These are phyloP conservation scores for Cololabis saira DNA, from an alignment of 2,113 vertebrate genomes.

Conservation along the genomic window DNA sequence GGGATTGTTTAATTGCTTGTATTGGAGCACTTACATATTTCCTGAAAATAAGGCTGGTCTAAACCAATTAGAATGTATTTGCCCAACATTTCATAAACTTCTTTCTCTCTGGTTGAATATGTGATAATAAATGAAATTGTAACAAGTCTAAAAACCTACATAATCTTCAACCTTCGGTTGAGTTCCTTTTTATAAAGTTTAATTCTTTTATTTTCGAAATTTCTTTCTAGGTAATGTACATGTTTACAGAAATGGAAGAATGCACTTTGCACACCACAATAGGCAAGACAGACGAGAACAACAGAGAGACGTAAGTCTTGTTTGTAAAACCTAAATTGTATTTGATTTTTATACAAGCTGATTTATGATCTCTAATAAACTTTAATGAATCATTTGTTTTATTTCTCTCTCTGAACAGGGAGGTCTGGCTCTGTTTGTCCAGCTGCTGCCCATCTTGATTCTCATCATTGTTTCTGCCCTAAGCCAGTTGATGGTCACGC, in stretches of 20 bases:
- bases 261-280: slow-evolving; percentile 81
- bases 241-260: slow-evolving; percentile 84
- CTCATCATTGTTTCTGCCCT: slow-evolving; percentile 95
- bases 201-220: no score
- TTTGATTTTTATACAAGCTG: neutral
- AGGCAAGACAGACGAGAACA: slow-evolving; percentile 79
- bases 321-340: neutral
- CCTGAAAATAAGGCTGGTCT: no score
- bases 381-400: neutral
- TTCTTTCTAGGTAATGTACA: slow-evolving; percentile 80
- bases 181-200: no score
- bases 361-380: neutral
- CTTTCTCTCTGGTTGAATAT: no score
- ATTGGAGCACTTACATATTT: no score
- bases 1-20: no score
- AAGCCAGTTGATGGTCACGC: slow-evolving; percentile 96
- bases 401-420: slow-evolving; percentile 81
- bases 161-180: no score
- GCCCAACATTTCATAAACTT: no score
- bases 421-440: slow-evolving; percentile 96
- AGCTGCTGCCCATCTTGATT: slow-evolving; percentile 96
- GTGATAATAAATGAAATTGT: no score
- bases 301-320: slow-evolving; percentile 78
- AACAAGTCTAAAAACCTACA: no score
- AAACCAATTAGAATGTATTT: no score